Percentiles rank a stretch among this genome's conserved stretches.
Conservation (phyloP, 2,113 vertebrate species). For the Hypanus sabinus region DNA sequence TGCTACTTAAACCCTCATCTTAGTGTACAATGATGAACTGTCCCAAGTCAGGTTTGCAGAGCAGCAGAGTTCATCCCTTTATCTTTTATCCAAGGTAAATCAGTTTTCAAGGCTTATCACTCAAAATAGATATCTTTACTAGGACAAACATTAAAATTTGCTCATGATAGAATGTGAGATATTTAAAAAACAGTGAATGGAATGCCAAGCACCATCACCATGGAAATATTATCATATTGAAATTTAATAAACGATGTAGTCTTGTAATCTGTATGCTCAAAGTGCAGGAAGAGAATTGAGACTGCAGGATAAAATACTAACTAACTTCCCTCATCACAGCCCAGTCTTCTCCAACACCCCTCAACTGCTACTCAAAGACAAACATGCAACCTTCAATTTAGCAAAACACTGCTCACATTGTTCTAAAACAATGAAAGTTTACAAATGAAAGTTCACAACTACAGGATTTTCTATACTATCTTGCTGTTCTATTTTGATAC, state of each 20-base stretch:
- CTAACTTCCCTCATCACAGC: neutral
- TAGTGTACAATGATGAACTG: neutral
- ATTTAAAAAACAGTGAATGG: constrained; percentile 29
- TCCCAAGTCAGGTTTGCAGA: too few relatives aligned
- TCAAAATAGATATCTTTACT: constrained; percentile 20
- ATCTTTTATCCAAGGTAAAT: constrained; percentile 37
- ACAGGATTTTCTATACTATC: too few relatives aligned
- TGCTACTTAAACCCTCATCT: neutral
- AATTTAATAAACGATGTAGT: neutral
- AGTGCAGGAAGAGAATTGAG: neutral
- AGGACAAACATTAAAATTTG: constrained; percentile 15
- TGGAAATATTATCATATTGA: neutral
- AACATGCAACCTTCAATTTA: neutral
- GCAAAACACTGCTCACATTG: neutral
- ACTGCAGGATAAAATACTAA: neutral
- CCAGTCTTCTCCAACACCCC: neutral
- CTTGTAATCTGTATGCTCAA: neutral
- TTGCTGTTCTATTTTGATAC: too few relatives aligned
- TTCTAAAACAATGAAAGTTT: neutral
- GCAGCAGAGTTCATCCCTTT: constrained; percentile 12
- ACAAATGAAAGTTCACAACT: too few relatives aligned
- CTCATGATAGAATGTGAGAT: constrained; percentile 16
- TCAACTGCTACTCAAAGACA: neutral
- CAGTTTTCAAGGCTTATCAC: constrained; percentile 29
- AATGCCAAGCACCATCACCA: neutral